Base-by-base conservation (phyloP, 2,888 invertebrate genomes). In the Epinotia nisella region DNA sequence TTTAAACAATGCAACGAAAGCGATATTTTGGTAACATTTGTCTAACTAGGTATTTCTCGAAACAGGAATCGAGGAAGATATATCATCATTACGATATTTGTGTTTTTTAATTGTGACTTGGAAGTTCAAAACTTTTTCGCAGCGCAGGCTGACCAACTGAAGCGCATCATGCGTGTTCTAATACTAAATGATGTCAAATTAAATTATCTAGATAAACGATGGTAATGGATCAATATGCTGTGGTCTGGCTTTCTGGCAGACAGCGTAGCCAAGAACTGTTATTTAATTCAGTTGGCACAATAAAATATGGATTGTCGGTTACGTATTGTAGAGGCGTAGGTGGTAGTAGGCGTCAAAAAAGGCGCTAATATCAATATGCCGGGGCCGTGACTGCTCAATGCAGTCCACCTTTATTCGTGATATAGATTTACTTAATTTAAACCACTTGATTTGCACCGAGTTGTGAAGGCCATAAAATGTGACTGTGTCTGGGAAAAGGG, bases 341-440 rank as follows among this genome's bases (percentile, higher is more conserved):
- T 76, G 79, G 74, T 82, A 76, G 85, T 86, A 81, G 87, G 86
- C 75, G 73, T 78, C 80, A 76, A 83, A 86, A 85, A 85, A 82
- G 85, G 86, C 81, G 83, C 80, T 80, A 80, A 75, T 49, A n/a
- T 49, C 49, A 49, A 49, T 71, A 59, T 59, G 55, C 58, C 13
- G 35, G 45, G 71, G 75, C 77, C 78, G 75, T 77, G 76, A 72
- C 75, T 55, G 70, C 51, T 51, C 59, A 51, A 41, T 70, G 67
- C 62, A 72, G 61, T 56, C 53, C 29, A 71, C 60, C 72, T 53
- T 65, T 66, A 56, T 41, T 66, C 2, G n/a, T 55, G 39, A 55
- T 55, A 66, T 66, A 21, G n/a, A 53, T 66, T 41, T 53, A 55
- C 21, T 56, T 39, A 15, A 39, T 55, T 49, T 49, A 49, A 49